Evolutionary conservation across 2,797 vertebrate genomes (phyloP), one percentile per base, ranked within the genome.

Genomic region (Cynopterus sphinx): DNA sequence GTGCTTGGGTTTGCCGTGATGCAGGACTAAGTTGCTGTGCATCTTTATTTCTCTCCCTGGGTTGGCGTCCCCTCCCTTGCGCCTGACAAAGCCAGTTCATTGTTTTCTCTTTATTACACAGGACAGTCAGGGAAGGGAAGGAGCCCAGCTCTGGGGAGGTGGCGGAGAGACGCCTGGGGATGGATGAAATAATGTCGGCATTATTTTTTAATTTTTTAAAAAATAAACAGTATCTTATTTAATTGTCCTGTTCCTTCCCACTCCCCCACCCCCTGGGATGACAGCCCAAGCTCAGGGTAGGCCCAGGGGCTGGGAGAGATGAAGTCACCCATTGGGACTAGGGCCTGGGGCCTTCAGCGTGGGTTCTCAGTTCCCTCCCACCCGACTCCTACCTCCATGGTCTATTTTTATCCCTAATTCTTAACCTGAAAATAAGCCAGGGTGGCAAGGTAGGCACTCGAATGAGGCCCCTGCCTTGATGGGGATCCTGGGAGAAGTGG

Each of bases 191-290:
- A 81, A 95, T 94, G 93, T 97, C 15, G 49, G 96, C 91, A 97
- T 98, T 98, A 91, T 97, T 98, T 97, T 97, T 97, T 95, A 97
- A 96, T 96, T 97, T 98, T 97, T 96, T 94, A 0, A 86, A 87
- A 97, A 97, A 98, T 97, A 98, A 98, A 98, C 49, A 84, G 86
- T 96, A 91, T 97, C 97, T 95, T 97, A 96, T 95, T 97, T 97
- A 97, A 97, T 96, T 95, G 96, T 97, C 78, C 95, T 96, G 90
- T 95, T 97, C 95, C 96, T 97, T 97, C 97, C 97, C 97, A 79
- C 85, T 89, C 82, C 67, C 85, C 85, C 11, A 3, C 85, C 49
- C 71, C 73, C 89, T 87, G 85, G 95, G 94, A 53, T 61, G 49
- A 28, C 36, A 86, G 57, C 93, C 95, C 33, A 41, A 79, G 61